A percentile compares a stretch with the other conserved stretches of the same genome.
phyloP scores from a whole-genome alignment of 2,888 invertebrate genomes.

The Pediacus dermestoides region DNA sequence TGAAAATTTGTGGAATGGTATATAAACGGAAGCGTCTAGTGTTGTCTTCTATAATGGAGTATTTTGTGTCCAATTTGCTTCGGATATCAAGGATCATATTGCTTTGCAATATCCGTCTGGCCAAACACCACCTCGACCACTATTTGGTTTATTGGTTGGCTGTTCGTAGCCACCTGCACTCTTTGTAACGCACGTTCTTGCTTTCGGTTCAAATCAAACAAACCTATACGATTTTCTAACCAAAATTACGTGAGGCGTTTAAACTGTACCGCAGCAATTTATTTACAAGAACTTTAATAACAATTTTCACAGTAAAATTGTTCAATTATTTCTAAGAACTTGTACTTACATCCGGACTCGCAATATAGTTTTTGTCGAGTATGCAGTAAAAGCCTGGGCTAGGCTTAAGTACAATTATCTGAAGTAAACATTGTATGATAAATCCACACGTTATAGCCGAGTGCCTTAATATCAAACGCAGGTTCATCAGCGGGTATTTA shows the following conservation, averaged over 20 bases:
- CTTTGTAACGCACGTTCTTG: constrained; percentile 2
- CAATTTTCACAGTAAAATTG: too few relatives aligned
- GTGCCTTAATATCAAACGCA: constrained; percentile 6
- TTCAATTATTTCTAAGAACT: too few relatives aligned
- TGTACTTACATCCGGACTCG: too few relatives aligned
- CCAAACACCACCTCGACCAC: neutral
- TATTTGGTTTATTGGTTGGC: neutral
- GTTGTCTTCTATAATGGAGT: constrained; percentile 2
- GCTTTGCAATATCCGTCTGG: constrained; percentile 3
- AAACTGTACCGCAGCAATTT: too few relatives aligned
- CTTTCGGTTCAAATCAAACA: neutral
- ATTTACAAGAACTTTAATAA: too few relatives aligned
- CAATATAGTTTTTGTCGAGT: too few relatives aligned
- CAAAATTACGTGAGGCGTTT: too few relatives aligned
- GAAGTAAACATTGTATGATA: constrained; percentile 4
- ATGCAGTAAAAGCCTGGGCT: constrained; percentile 3
- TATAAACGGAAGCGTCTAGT: constrained; percentile 8
- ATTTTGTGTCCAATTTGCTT: constrained; percentile 12
- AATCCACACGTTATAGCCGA: constrained; percentile 4
- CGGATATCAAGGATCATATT: constrained; percentile 9
- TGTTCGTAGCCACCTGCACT: neutral
- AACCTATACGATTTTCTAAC: too few relatives aligned
- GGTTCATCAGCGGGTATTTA: constrained; percentile 14
- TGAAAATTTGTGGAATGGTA: constrained; percentile 11
- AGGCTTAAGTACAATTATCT: too few relatives aligned